These are phyloP conservation scores for Stercorarius parasiticus DNA, from an alignment of 2,113 vertebrate genomes.

Conservation along the genomic window DNA sequence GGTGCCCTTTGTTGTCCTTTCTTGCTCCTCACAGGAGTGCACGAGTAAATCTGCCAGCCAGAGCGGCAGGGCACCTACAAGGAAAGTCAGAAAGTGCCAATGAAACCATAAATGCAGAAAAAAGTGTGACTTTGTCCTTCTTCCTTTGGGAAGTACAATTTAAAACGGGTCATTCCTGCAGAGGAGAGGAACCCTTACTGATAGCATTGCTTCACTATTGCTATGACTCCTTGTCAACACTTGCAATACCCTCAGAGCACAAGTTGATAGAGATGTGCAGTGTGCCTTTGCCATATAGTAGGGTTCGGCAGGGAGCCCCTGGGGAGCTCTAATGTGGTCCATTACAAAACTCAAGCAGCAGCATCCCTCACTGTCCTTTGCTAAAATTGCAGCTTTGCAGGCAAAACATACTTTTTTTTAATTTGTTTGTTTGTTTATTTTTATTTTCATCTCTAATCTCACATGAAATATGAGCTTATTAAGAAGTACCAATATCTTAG, in stretches of 20 bases:
- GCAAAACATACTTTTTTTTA: neutral
- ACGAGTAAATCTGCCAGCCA: neutral
- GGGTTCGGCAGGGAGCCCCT: neutral
- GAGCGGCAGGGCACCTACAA: neutral
- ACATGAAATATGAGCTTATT: neutral
- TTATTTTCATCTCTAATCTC: too few relatives aligned
- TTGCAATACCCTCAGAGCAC: neutral
- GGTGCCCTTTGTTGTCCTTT: too few relatives aligned
- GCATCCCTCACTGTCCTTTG: neutral
- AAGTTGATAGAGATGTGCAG: neutral
- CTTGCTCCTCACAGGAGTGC: too few relatives aligned
- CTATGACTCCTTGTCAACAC: neutral
- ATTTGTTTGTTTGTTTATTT: too few relatives aligned
- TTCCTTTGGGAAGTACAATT: neutral
- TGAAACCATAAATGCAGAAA: neutral
- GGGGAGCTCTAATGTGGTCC: too few relatives aligned
- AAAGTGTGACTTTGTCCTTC: neutral
- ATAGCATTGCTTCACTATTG: rapidly evolving
- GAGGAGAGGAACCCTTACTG: neutral
- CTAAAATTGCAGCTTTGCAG: neutral
- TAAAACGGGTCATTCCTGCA: neutral
- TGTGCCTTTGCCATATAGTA: neutral
- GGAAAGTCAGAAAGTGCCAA: neutral
- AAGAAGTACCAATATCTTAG: neutral
- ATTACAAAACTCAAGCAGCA: neutral